Evolutionary conservation across 2,797 vertebrate genomes (phyloP).

Genomic region (Triplophysa yarkandensis): DNA sequence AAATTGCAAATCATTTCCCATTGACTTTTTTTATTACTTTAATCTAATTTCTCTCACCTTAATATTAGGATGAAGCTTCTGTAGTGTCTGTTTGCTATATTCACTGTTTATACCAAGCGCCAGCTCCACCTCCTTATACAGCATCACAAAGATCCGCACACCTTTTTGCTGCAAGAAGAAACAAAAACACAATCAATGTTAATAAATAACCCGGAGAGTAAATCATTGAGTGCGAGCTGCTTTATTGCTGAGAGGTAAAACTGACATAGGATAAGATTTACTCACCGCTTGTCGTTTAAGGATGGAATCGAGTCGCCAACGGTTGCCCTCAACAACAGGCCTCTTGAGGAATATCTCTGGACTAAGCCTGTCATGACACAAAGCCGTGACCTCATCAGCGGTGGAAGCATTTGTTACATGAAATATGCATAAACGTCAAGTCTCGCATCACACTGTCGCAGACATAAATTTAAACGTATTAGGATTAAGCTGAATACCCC

Average conservation of each 20-base stretch:
- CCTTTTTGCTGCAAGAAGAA: conserved; percentile 85
- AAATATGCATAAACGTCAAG: conserved; percentile 10
- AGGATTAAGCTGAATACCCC: not conserved
- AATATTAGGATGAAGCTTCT: conserved; percentile 87
- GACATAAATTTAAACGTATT: conserved; percentile 17
- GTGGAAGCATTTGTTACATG: conserved; percentile 24
- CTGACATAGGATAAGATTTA: conserved; percentile 42
- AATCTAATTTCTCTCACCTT: conserved; percentile 76
- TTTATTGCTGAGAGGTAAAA: conserved; percentile 13
- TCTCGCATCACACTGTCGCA: not conserved
- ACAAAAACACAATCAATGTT: not conserved
- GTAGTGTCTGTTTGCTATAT: conserved; percentile 90
- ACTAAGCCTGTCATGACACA: conserved; percentile 80
- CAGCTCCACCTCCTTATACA: conserved; percentile 96
- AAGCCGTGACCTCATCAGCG: conserved; percentile 10
- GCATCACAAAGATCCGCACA: conserved; percentile 90
- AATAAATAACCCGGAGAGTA: not conserved
- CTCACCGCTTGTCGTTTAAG: conserved; percentile 92
- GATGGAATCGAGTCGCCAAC: conserved; percentile 90
- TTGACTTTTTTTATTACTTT: not conserved
- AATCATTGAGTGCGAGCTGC: not conserved
- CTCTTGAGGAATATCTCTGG: conserved; percentile 97
- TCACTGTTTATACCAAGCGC: conserved; percentile 95
- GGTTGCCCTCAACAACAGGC: conserved; percentile 94
- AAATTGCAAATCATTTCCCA: not conserved